Conservation (phyloP, 2,888 invertebrate species). For the Lymantria dispar region DNA sequence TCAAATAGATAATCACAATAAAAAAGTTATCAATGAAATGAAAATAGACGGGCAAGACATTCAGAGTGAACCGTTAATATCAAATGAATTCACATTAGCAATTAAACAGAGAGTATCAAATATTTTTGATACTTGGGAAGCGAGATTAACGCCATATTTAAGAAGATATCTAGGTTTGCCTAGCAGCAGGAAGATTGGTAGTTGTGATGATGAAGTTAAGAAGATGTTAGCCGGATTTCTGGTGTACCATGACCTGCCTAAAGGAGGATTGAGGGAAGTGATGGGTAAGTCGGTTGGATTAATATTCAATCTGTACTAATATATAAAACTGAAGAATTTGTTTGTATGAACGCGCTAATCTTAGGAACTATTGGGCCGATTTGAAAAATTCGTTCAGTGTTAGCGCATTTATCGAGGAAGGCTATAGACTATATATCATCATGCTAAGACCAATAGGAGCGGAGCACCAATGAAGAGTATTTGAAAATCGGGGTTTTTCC, state of each 20-base stretch:
- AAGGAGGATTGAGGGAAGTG: conserved; percentile 48
- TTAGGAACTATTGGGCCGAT: too few relatives aligned
- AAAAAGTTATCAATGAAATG: conserved; percentile 47
- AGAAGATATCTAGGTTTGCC: conserved; percentile 77
- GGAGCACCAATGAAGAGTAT: too few relatives aligned
- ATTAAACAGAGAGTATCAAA: conserved; percentile 81
- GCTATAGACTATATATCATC: too few relatives aligned
- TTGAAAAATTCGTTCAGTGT: too few relatives aligned
- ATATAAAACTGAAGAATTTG: too few relatives aligned
- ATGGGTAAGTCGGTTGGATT: conserved; percentile 21
- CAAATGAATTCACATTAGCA: conserved; percentile 83
- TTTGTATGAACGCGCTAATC: too few relatives aligned
- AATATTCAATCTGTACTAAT: too few relatives aligned
- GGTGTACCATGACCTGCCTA: conserved; percentile 83
- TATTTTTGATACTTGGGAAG: conserved; percentile 82
- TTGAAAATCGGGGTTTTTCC: too few relatives aligned
- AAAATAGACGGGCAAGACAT: conserved; percentile 54
- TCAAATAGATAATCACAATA: conserved; percentile 72
- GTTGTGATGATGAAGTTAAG: conserved; percentile 54
- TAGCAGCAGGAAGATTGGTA: conserved; percentile 45
- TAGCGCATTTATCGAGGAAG: too few relatives aligned
- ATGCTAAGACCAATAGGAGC: too few relatives aligned
- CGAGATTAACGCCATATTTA: conserved; percentile 62
- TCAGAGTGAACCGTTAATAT: conserved; percentile 72
- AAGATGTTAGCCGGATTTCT: conserved; percentile 78